Evolutionary conservation across 2,113 vertebrate species (phyloP), one percentile per base, ranked within the genome.

Genomic region (Varanus salvator): DNA sequence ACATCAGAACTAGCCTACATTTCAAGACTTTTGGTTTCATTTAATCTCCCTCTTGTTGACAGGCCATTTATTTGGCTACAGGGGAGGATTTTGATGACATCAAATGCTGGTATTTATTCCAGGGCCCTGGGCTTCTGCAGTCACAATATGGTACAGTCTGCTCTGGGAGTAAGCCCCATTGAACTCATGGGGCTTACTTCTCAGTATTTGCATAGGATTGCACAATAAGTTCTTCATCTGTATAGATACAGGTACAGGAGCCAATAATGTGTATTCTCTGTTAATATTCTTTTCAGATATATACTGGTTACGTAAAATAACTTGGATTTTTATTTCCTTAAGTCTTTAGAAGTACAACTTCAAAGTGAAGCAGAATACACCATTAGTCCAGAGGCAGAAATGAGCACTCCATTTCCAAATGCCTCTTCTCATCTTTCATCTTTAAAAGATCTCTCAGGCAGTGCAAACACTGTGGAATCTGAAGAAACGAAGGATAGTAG

Each of bases 321-420:
- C 72, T 78, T 85, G 38, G 29, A 2, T 96, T 95, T 96, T 94
- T 91, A 75, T 94, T 95, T 95, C 34, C 93, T 93, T 31, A 96
- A 99, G 98, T 98, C 98, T 60, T 94, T 99, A 95, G 99, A 99
- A 82, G 97, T 99, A 87, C 98, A 98, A 85, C 97, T 99, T 94
- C 99, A 98, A 83, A 98, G 97, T 78, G 99, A 99, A 84, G 89
- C 97, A n/a, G 99, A 99, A 93, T 99, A 99, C 80, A 97, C 98
- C 92, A 98, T 99, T 92, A 98, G 98, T 80, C 99, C 99, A 2
- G 98, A 99, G 90, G 96, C 97, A 57, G 99, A 99, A 97, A 97
- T 98, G 93, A 97, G 98, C 91, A 96, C 98, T 90, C 96, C 97
- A 38, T 98, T 98, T 96, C 96, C 98, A 80, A 98, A 99, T 93